Percentiles rank a stretch among this genome's conserved stretches.
Evolutionary conservation across 53 echinoderm and acorn worm species (phyloP).

Genomic region (Actinopyga echinites): DNA sequence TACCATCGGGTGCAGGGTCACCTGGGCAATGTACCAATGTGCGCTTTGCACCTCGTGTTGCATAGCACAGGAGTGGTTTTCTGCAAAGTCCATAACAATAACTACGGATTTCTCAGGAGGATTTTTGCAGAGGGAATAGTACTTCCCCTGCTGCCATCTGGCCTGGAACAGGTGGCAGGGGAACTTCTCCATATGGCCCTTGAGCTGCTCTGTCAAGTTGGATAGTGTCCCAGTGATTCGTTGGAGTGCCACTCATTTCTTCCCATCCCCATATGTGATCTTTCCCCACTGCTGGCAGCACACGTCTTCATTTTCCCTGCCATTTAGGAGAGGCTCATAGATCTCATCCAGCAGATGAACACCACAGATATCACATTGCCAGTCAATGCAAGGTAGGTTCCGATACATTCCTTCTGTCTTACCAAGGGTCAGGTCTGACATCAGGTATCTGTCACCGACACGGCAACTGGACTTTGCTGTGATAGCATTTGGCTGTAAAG

Average conservation of each 20-base stretch:
- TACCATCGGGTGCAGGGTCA: conserved; percentile 48
- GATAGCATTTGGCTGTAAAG: not conserved
- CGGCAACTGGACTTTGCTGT: not conserved
- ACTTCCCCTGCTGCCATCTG: conserved; percentile 14
- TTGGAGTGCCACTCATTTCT: not conserved
- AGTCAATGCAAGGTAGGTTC: conserved; percentile 10
- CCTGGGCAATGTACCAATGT: conserved; percentile 10
- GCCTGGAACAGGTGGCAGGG: not conserved
- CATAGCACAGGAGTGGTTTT: not conserved
- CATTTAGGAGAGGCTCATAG: not conserved
- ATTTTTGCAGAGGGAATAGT: too few species aligned
- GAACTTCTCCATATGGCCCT: not conserved
- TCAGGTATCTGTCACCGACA: not conserved
- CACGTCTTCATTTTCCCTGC: not conserved
- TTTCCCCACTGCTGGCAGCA: conserved; percentile 4
- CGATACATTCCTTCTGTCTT: not conserved
- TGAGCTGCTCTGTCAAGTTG: not conserved
- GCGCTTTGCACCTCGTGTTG: conserved; percentile 54
- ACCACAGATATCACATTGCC: not conserved
- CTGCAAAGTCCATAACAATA: too few species aligned
- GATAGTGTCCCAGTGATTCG: not conserved
- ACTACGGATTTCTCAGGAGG: too few species aligned
- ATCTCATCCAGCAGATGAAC: not conserved
- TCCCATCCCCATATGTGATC: not conserved
- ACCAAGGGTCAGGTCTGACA: conserved; percentile 21